Conservation (phyloP, 35 echinoderm and acorn worm genomes). For the Anneissia japonica region DNA sequence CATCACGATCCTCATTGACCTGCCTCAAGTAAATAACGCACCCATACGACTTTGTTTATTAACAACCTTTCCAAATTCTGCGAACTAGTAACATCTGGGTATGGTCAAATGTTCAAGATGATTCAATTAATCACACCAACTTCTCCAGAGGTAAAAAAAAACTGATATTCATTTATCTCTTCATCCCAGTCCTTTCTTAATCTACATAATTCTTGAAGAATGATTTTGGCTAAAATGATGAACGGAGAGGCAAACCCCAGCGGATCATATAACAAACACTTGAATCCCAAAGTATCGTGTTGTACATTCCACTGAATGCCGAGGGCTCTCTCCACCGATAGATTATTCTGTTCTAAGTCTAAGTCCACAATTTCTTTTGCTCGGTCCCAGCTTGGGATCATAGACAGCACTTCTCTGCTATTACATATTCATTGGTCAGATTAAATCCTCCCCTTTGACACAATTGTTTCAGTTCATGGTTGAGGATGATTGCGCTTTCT, state of each 20-base stretch:
- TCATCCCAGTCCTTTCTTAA: no score
- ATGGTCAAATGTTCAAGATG: no score
- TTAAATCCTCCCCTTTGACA: slow-evolving; percentile 19
- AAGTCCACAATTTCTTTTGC: slow-evolving; percentile 11
- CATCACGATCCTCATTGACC: not conserved
- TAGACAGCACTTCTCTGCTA: slow-evolving; percentile 6
- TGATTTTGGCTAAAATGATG: no score
- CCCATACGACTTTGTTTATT: no score
- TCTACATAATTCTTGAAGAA: no score
- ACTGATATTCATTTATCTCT: no score
- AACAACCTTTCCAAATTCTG: no score
- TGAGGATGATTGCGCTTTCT: not conserved
- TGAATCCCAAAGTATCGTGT: slow-evolving; percentile 35
- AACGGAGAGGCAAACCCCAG: no score
- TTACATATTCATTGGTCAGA: slow-evolving; percentile 37
- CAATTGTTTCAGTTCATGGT: not conserved
- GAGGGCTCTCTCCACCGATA: slow-evolving; percentile 47
- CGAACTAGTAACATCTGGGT: no score
- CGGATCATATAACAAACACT: not conserved
- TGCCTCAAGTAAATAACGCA: slow-evolving; percentile 25
- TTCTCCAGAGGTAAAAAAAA: no score
- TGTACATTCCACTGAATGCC: slow-evolving; percentile 50
- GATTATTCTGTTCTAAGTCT: slow-evolving; percentile 16
- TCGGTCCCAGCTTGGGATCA: slow-evolving; percentile 21
- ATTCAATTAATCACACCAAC: no score